Percentiles rank a stretch among this genome's conserved stretches.
These are phyloP conservation scores for Cyanoderma ruficeps DNA, from an alignment of 2,113 vertebrate species.

Conservation along the genomic window DNA sequence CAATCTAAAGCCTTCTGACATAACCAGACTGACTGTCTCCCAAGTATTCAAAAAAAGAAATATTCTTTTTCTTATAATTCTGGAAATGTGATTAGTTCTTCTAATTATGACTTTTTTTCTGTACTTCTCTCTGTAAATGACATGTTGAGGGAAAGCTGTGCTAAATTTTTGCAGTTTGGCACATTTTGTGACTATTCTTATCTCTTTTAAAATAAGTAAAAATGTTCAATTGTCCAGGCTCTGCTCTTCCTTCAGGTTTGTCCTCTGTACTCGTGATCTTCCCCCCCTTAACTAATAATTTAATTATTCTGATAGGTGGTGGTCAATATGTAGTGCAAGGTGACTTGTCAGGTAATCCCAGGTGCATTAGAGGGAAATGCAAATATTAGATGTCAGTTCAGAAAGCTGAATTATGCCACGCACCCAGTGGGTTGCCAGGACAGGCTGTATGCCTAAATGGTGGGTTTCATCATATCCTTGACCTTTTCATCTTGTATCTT, in stretches of 20 bases:
- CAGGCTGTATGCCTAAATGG: neutral
- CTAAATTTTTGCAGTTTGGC: neutral
- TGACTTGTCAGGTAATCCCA: constrained; percentile 8
- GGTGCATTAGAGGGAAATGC: neutral
- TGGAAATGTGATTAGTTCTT: neutral
- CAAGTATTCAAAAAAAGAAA: neutral
- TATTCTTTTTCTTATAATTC: neutral
- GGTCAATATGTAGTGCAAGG: neutral
- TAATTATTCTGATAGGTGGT: constrained; percentile 20
- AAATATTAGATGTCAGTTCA: neutral
- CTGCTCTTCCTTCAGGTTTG: neutral
- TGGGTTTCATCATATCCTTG: neutral
- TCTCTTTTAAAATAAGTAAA: neutral
- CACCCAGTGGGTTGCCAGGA: neutral
- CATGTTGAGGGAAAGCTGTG: neutral
- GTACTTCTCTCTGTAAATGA: neutral
- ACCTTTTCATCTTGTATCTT: neutral
- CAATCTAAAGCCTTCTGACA: neutral
- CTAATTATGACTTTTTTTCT: neutral
- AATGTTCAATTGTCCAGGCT: neutral
- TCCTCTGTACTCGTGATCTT: neutral
- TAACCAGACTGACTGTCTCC: neutral
- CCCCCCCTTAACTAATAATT: neutral
- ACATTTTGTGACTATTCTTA: neutral
- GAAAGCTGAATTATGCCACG: neutral